Base-by-base conservation (phyloP, 2,113 vertebrate species). In the Sinocyclocheilus maitianheensis region DNA sequence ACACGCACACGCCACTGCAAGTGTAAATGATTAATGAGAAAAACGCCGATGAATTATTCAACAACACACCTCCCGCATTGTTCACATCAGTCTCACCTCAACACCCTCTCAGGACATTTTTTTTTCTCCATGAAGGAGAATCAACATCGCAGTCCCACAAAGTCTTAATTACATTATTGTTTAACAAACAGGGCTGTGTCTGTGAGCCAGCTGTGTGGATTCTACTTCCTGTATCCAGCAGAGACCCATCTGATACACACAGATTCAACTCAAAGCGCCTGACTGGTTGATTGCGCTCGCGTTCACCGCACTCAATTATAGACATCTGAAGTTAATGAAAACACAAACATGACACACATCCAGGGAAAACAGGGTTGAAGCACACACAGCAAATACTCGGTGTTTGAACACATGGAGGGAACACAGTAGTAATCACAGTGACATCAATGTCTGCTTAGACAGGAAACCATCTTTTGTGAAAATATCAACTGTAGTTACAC, bases 1-100 rank as follows among this genome's bases (percentile, higher is more conserved):
- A 48, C 80, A 63, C 84, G 40, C 76, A 85, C 85, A 71, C 77
- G 48, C 51, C 65, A 55, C 53, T 63, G 71, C 84, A 82, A 89
- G 88, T 85, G 84, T 89, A 87, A 90, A 92, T 90, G 90, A 91
- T 90, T 91, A 90, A 92, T 90, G 90, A 91, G 91, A 69, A 86
- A 88, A 86, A 55, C 62, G 63, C 20, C 40, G 84, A 90, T 92
- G 88, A 92, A 91, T 92, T 65, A 92, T 92, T 91, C 89, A 92
- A 55, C 34, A 79, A 87, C 89, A 87, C 89, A 80, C 86, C 87
- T 90, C 79, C 88, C 81, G 58, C 78, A 87, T 87, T 90, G 87
- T 89, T 86, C 85, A 82, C 67, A 78, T 81, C 83, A 58, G 71
- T 79, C 72, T 83, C 34, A 84, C 83, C 60, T 76, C 74, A 53